Base-by-base conservation (phyloP, 2,797 vertebrate species). In the Myripristis jacobus region DNA sequence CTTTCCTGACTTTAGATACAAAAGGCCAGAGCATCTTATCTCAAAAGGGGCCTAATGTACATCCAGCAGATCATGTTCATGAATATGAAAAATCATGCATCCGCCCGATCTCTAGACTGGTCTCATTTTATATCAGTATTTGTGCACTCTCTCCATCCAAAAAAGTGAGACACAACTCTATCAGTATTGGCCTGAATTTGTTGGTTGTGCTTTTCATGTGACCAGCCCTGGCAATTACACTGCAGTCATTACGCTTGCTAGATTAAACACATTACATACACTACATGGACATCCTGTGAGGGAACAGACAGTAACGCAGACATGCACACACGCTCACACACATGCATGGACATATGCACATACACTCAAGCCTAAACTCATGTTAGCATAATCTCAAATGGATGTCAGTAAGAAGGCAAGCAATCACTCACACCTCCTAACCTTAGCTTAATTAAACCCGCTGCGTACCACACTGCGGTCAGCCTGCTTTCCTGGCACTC, bases 211-310 rank as follows among this genome's bases (percentile, higher is more conserved):
- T 21, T 66, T 66, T 87, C 80, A 87, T 77, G 80, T 87, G 84
- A 87, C 70, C 66, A 74, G 66, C 80, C 43, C 61, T 67, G 66
- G 46, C 36, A 77, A 73, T 86, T 85, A 78, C 47, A 59, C 77
- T 12, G 69, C 56, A 43, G 65, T 59, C 53, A 88, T 90, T 88
- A 79, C 9, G 4, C 64, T 53, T 81, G 81, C 83, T 82, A 70
- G 80, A 86, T 75, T 84, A 62, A 70, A 64, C 79, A 9, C 75
- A 82, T 83, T 84, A 70, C 53, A 77, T 58, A 64, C 73, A 78
- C 70, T 47, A 61, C 66, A 44, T 60, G 68, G 79, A 80, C 69
- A 69, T 80, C 70, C 71, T 70, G 66, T 53, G 52, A 52, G 53
- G 55, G 25, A 52, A 63, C 57, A 79, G 70, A 78, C 29, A 56